Evolutionary conservation across 2,797 vertebrate species (phyloP), one percentile per base, ranked within the genome.

Genomic region (Lagocephalus sceleratus): DNA sequence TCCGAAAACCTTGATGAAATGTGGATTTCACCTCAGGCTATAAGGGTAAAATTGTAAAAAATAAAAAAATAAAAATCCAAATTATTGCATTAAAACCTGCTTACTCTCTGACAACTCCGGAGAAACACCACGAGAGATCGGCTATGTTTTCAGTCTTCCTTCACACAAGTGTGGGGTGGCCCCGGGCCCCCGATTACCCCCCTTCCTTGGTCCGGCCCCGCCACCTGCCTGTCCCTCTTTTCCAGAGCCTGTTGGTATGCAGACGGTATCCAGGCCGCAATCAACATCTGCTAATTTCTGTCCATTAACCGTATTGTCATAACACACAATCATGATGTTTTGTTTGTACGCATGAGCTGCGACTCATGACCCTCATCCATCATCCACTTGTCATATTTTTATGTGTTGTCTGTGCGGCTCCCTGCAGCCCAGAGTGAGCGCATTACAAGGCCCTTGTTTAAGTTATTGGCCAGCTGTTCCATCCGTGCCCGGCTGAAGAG

Each of bases 401-500:
- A 91, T 90, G 84, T 76, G 83, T 90, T 91, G 88, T 91, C 92
- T 89, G 70, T 87, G 86, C 83, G 81, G 84, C 78, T 91, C 87
- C 91, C 87, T 73, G 77, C 75, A 89, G 87, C 63, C 69, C 83
- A 87, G 82, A 81, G 79, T 87, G 85, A 91, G 87, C 76, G n/a
- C 83, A 86, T 90, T 91, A 90, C 87, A 92, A 92, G 91, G 85
- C 86, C 79, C 76, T 19, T 55, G 63, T 85, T 87, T 92, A 94
- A 95, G 92, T 92, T 92, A 93, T 92, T 89, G 91, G 86, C 90
- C 94, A 95, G 94, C 94, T 94, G 94, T 90, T 82, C 47, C 63
- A 78, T 76, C 79, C 76, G 72, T 89, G 85, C 90, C 92, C 87
- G 67, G 81, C 92, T 91, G 91, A 92, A 93, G 91, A 92, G 92